phyloP scores from a whole-genome alignment of 2,888 invertebrate species.

The Drosophila pegasa region DNA sequence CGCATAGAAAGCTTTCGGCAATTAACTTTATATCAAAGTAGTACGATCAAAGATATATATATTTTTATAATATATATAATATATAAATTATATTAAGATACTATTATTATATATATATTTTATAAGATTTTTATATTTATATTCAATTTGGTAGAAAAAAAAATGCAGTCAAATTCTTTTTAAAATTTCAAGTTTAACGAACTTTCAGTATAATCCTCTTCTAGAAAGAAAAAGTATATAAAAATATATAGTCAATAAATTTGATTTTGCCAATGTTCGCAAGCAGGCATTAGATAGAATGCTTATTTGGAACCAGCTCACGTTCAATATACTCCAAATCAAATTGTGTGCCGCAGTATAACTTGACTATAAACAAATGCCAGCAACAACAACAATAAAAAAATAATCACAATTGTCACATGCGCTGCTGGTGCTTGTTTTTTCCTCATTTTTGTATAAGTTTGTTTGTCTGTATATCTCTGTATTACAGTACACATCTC shows the following conservation, averaged over 20 bases:
- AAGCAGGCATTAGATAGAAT: too few species aligned
- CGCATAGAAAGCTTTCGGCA: neutral
- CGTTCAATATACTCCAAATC: constrained; percentile 17
- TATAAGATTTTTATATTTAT: too few species aligned
- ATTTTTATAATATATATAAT: neutral
- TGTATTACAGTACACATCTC: neutral
- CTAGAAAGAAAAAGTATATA: too few species aligned
- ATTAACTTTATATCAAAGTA: neutral
- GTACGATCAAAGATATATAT: neutral
- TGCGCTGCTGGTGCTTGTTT: constrained; percentile 49
- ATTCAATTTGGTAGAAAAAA: too few species aligned
- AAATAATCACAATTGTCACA: constrained; percentile 55
- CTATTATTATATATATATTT: too few species aligned
- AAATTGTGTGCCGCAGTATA: constrained; percentile 19
- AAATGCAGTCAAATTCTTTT: too few species aligned
- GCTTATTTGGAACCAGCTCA: neutral
- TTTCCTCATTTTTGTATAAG: constrained; percentile 15
- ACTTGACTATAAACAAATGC: constrained; percentile 17
- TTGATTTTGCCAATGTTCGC: neutral
- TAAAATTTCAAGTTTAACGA: too few species aligned
- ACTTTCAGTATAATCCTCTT: too few species aligned
- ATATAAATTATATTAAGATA: too few species aligned
- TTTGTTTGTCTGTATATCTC: constrained; percentile 2
- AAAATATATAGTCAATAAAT: neutral
- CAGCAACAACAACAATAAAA: constrained; percentile 24